phyloP scores from a whole-genome alignment of 2,113 vertebrate species.

The Tautogolabrus adspersus region DNA sequence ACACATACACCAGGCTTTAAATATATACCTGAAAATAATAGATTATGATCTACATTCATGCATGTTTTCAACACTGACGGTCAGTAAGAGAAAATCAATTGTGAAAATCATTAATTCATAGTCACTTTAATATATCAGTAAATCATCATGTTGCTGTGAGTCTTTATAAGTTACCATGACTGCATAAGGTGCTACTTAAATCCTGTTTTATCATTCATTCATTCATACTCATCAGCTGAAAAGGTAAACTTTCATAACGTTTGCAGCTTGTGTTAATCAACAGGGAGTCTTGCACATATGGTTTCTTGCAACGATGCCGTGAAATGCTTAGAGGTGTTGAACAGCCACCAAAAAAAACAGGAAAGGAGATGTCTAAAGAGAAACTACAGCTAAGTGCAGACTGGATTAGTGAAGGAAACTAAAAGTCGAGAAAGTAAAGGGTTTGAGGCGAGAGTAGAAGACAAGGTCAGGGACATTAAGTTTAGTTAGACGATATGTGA shows the following conservation, averaged over 20 bases:
- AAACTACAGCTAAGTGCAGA: slow-evolving; percentile 25
- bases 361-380: slow-evolving; percentile 10
- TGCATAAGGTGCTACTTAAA: background rate
- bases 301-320: background rate
- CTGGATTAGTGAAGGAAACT: no score
- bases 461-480: no score
- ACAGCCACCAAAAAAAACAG: slow-evolving; percentile 43
- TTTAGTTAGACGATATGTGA: background rate
- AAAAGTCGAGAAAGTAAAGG: background rate
- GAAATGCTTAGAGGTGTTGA: background rate
- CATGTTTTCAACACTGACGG: no score
- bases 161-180: background rate
- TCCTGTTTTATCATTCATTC: background rate
- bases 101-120: no score
- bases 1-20: background rate
- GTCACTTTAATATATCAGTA: no score
- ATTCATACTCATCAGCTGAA: background rate
- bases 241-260: background rate
- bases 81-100: no score
- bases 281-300: background rate
- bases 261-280: background rate
- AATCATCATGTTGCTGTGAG: no score
- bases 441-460: background rate
- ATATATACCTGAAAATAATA: background rate
- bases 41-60: no score